Evolutionary conservation across 2,888 invertebrate genomes (phyloP).

Genomic region (Celastrina argiolus): DNA sequence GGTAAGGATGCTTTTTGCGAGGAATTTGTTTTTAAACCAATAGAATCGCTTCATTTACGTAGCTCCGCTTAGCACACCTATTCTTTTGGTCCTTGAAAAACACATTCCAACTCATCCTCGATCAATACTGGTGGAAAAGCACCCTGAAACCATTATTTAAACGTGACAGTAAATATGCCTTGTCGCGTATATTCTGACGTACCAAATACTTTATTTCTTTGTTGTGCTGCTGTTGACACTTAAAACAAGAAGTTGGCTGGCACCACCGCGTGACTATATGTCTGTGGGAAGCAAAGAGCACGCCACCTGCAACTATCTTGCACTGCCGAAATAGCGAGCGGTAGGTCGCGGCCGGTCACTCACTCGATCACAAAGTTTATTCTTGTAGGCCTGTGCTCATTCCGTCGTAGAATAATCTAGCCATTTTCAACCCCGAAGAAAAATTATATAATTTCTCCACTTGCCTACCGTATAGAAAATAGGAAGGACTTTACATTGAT

Average conservation of each 20-base stretch:
- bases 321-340: not conserved
- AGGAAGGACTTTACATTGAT: no score
- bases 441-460: not conserved
- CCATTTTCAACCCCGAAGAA: not conserved
- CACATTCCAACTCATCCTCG: no score
- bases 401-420: not conserved
- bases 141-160: no score
- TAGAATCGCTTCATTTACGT: no score
- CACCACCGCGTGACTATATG: not conserved
- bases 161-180: not conserved
- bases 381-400: conserved; percentile 12
- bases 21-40: no score
- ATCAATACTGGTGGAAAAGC: no score
- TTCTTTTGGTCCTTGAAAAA: no score
- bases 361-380: not conserved
- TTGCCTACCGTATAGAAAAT: not conserved
- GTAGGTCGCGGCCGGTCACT: no score
- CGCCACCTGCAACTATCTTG: conserved; percentile 16
- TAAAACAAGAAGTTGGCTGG: conserved; percentile 7
- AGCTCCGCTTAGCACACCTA: no score
- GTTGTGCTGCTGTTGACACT: not conserved
- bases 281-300: conserved; percentile 8
- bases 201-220: not conserved
- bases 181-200: not conserved
- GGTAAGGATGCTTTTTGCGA: no score